These are phyloP conservation scores for Hydractinia echinata DNA, from an alignment of 30 jellyfish, hydroid and myxozoan species.

Conservation along the genomic window DNA sequence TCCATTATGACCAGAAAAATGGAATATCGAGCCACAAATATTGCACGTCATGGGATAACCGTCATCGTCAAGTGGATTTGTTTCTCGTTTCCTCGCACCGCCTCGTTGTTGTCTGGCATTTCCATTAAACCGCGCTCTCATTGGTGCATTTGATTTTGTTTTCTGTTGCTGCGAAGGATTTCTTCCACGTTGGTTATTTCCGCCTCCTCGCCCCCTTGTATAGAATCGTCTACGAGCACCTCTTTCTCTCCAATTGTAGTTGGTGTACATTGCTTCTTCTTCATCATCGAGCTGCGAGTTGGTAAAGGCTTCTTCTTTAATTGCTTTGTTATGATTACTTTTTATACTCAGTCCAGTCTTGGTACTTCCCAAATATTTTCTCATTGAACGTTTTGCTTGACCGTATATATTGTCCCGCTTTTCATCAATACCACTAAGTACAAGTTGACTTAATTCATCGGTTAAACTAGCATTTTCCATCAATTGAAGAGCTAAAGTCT, in stretches of 20 bases:
- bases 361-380: too few relatives aligned
- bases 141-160: not conserved
- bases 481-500: too few relatives aligned
- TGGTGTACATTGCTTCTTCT: not conserved
- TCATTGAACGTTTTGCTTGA: too few relatives aligned
- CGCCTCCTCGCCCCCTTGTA: not conserved
- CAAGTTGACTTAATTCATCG: too few relatives aligned
- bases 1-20: not conserved
- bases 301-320: not conserved
- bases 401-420: too few relatives aligned
- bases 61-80: conserved; percentile 7
- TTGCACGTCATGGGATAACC: conserved; percentile 4
- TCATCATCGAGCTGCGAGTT: not conserved
- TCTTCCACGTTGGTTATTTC: conserved; percentile 7
- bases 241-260: not conserved
- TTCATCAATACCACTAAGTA: too few relatives aligned
- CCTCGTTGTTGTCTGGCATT: too few relatives aligned
- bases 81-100: conserved; percentile 6
- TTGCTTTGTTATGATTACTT: not conserved
- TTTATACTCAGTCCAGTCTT: too few relatives aligned
- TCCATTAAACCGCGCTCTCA: too few relatives aligned
- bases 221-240: not conserved
- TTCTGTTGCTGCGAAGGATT: not conserved
- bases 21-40: not conserved
- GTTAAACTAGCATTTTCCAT: too few relatives aligned